Base-by-base conservation (phyloP, 1,140 invertebrate genomes). In the Drosophila insularis region DNA sequence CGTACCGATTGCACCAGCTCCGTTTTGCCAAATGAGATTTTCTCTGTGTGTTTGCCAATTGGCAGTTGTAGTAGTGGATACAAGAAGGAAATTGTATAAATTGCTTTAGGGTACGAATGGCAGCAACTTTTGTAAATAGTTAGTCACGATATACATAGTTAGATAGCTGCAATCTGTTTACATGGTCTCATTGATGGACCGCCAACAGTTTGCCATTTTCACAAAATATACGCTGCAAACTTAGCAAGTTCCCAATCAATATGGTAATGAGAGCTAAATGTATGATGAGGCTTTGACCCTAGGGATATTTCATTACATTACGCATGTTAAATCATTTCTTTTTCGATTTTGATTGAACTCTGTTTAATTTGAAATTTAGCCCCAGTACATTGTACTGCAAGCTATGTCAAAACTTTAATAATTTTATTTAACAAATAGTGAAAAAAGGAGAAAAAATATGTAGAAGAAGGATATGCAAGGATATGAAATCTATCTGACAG, bases 11-110 rank as follows among this genome's bases (percentile, higher is more conserved):
- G 93, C 35, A 92, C 87, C 21, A 74, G 63, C 37, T 92, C 92
- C 40, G 93, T 93, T 68, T 93, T 93, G 53, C 84, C 87, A 86
- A 94, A 94, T 53, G 91, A 89, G 64, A 93, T 93, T 71, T 91
- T 91, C 64, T 92, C 92, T 93, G 68, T 27, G 27, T 27, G 27
- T 67, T 71, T 71, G 70, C 40, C 62, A 79, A 68, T 60, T 50
- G 27, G 19, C 31, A 69, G 58, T 37, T 11, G 35, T 37, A 69
- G 58, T 37, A 37, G 35, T 37, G 35, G 35, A 27, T 31, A 32
- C 53, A 62, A 65, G n/a, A 46, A 55, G 61, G 56, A 74, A 67
- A 68, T 77, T 75, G 61, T 64, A 69, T 46, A 71, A 71, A 70
- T 77, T 77, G 68, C 62, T 32, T 62, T 62, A 63, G 61, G 61